phyloP scores from a whole-genome alignment of 2,888 invertebrate genomes.

The Tachina grossa region DNA sequence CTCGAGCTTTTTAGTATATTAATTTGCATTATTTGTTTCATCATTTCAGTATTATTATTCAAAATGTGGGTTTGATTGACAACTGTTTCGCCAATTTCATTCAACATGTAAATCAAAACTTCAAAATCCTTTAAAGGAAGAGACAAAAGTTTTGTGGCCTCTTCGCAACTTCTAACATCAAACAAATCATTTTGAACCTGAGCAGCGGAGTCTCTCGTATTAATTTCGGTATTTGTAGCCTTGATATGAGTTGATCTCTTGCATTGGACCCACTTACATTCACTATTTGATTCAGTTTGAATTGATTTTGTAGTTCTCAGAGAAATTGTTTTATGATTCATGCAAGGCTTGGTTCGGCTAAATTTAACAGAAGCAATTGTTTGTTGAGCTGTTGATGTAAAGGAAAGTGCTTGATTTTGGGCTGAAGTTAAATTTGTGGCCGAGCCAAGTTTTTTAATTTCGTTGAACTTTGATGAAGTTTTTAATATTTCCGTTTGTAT shows the following conservation, averaged over 20 bases:
- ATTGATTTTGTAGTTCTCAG: slow-evolving; percentile 12
- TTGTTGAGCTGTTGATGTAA: slow-evolving; percentile 53
- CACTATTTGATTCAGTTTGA: slow-evolving; percentile 37
- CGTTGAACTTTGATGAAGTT: neutral
- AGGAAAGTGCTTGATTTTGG: neutral
- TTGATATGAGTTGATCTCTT: slow-evolving; percentile 5
- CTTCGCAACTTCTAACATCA: neutral
- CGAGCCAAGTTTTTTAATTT: neutral
- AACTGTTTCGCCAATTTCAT: slow-evolving; percentile 73
- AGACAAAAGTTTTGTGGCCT: neutral
- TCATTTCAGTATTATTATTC: slow-evolving; percentile 66
- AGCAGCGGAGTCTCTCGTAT: slow-evolving; percentile 11
- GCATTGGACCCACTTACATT: slow-evolving; percentile 47
- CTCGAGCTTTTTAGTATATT: slow-evolving; percentile 44
- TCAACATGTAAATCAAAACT: slow-evolving; percentile 70
- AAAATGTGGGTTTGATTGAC: slow-evolving; percentile 72
- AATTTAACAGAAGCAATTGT: slow-evolving; percentile 44
- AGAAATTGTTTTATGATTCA: neutral
- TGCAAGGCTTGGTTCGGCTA: neutral
- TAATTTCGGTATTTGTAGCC: slow-evolving; percentile 42
- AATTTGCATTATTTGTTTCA: slow-evolving; percentile 69
- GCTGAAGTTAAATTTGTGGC: neutral
- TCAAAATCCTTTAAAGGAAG: slow-evolving; percentile 64
- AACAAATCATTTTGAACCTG: slow-evolving; percentile 33
- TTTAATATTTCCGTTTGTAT: slow-evolving; percentile 20